A percentile compares a stretch with the other conserved stretches of the same genome.
These are phyloP conservation scores for Eristalinus aeneus DNA, from an alignment of 2,888 invertebrate genomes.

Conservation along the genomic window DNA sequence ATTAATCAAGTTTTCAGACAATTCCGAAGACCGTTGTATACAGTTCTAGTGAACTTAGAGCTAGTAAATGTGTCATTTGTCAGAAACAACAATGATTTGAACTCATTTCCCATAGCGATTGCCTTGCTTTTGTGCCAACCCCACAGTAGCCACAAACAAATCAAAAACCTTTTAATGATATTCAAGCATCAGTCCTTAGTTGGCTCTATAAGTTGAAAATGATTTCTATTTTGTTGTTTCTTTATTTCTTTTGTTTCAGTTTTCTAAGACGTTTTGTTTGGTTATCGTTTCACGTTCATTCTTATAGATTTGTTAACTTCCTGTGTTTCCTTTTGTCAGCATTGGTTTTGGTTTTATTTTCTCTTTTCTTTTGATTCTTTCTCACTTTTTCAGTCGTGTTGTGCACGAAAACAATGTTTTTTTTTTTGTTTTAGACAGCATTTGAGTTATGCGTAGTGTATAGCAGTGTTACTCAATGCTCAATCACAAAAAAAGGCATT, in stretches of 20 bases:
- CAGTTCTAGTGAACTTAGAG: conserved; percentile 55
- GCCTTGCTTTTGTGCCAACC: conserved; percentile 62
- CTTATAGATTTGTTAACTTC: conserved; percentile 40
- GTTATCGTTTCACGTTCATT: conserved; percentile 60
- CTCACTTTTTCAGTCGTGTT: conserved; percentile 18
- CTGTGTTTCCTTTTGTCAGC: conserved; percentile 49
- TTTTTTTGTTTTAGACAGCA: conserved; percentile 17
- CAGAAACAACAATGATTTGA: conserved; percentile 41
- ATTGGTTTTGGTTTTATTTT: conserved; percentile 9
- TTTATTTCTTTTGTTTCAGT: conserved; percentile 37
- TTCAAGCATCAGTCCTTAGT: conserved; percentile 49
- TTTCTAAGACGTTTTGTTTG: conserved; percentile 57
- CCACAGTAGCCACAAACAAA: conserved; percentile 31
- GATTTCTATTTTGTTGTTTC: conserved; percentile 45
- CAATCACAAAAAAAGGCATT: not conserved
- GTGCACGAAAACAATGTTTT: conserved; percentile 15
- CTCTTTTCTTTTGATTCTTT: conserved; percentile 17
- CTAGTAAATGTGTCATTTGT: conserved; percentile 64
- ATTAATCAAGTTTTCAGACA: not conserved
- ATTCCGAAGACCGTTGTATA: conserved; percentile 22
- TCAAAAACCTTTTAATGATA: not conserved
- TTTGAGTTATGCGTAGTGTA: not conserved
- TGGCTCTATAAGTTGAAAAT: conserved; percentile 55
- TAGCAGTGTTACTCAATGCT: conserved; percentile 23
- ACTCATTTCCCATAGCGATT: conserved; percentile 59